Base-by-base conservation (phyloP, 2,888 invertebrate genomes). In the Spicauda simplicius region DNA sequence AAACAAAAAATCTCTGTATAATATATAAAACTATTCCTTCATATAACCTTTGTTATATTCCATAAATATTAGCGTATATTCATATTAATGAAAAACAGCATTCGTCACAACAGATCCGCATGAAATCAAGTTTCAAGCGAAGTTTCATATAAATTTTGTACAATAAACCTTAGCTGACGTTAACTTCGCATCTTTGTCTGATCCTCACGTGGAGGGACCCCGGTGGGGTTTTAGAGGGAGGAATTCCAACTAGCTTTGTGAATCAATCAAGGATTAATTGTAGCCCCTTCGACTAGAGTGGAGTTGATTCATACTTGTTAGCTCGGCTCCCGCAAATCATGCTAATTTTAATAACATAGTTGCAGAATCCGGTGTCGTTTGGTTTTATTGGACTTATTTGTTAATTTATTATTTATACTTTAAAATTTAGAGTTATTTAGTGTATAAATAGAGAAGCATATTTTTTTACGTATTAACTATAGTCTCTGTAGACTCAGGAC, bases 111-210 rank as follows among this genome's bases (percentile, higher is more conserved):
- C 19, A 30, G 82, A 63, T 10, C 81, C 74, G 83, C 71, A 78
- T 76, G 50, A 71, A 74, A 70, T 69, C 76, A 79, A 77, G 80
- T 83, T 75, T 72, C 74, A 79, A 82, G 83, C 84, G 85, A 90
- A 90, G 87, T 90, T 90, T 88, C 81, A 86, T 88, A 90, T 90
- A 87, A 85, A 90, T 90, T 88, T 89, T 86, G 88, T 85, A 88
- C 84, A 90, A 86, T 84, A 87, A 87, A 86, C 84, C 87, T 85
- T 83, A 85, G 83, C 85, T 87, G 85, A 87, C 86, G 87, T 88
- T 86, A 89, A 90, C 88, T 91, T 86, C 79, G 88, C 86, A 90
- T 90, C 91, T 91, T 88, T 87, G 90, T 88, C 86, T 90, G 89
- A 84, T 84, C 83, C 83, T 84, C 82, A 83, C 80, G 82, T 83